These are phyloP conservation scores for human DNA, from an alignment of 2,113 vertebrate genomes.

Conservation along the genomic window DNA sequence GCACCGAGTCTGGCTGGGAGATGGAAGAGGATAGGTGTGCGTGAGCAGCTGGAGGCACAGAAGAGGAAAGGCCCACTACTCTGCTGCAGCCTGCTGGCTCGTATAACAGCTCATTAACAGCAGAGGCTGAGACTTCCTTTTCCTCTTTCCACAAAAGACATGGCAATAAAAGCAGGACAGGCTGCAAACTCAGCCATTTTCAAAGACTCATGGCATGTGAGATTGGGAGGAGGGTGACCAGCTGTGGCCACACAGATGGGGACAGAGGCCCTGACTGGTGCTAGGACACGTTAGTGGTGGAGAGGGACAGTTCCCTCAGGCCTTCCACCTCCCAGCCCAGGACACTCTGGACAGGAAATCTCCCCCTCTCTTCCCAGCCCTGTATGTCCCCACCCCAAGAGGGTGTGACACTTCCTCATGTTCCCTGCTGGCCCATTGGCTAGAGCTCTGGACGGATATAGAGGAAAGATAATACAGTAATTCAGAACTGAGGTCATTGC, in stretches of 20 bases:
- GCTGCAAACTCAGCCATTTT: background rate
- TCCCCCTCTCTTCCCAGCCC: background rate
- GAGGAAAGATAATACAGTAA: background rate
- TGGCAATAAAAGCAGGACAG: background rate
- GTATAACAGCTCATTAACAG: background rate
- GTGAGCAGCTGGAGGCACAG: background rate
- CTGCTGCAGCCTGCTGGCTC: background rate
- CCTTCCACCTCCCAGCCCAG: background rate
- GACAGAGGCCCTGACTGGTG: background rate
- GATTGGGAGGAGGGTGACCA: background rate
- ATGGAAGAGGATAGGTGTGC: background rate
- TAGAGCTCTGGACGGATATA: background rate
- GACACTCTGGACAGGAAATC: background rate
- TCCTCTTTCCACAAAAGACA: background rate
- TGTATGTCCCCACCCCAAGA: background rate
- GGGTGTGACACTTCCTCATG: background rate
- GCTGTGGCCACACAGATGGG: no score
- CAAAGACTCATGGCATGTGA: background rate
- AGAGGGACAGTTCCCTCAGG: background rate
- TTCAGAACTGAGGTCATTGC: background rate
- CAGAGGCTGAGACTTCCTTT: background rate
- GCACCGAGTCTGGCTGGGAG: background rate
- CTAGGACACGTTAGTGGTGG: background rate
- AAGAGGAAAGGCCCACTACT: background rate
- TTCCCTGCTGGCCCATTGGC: no score